phyloP scores from a whole-genome alignment of 2,113 vertebrate genomes.

The Ciconia maguari region DNA sequence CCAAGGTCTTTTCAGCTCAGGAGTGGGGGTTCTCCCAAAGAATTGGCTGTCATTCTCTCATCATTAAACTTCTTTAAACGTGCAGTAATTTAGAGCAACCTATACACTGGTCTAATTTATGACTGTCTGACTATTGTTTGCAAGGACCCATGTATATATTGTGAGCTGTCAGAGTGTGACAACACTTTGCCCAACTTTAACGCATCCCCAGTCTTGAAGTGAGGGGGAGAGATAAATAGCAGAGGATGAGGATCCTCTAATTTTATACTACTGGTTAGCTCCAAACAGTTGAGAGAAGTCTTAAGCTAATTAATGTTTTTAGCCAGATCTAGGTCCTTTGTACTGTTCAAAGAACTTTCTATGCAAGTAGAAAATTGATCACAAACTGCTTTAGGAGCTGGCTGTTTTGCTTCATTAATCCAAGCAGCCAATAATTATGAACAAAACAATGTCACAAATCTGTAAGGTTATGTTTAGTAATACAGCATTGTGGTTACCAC shows the following conservation, averaged over 20 bases:
- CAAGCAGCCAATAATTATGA: background rate
- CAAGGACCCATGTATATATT: background rate
- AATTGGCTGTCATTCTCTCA: slow-evolving; percentile 14
- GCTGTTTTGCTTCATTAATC: background rate
- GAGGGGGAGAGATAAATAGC: background rate
- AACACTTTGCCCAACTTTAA: background rate
- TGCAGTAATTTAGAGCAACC: slow-evolving; percentile 38
- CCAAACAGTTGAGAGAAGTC: background rate
- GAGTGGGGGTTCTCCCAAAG: slow-evolving; percentile 7
- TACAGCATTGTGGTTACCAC: background rate
- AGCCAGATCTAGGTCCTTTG: background rate
- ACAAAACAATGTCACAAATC: background rate
- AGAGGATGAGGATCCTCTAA: background rate
- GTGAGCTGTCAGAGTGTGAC: background rate
- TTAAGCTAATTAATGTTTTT: background rate
- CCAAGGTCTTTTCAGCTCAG: slow-evolving; percentile 43
- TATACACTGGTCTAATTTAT: slow-evolving; percentile 1
- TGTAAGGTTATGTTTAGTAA: background rate
- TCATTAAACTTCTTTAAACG: slow-evolving; percentile 10
- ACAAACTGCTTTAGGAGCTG: background rate
- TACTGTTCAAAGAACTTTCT: background rate
- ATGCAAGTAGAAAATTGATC: background rate
- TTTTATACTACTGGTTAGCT: background rate
- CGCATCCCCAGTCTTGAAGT: background rate
- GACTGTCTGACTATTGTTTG: background rate